These are phyloP conservation scores for Hystrix brachyura DNA, from an alignment of 2,113 vertebrate species.

Conservation along the genomic window DNA sequence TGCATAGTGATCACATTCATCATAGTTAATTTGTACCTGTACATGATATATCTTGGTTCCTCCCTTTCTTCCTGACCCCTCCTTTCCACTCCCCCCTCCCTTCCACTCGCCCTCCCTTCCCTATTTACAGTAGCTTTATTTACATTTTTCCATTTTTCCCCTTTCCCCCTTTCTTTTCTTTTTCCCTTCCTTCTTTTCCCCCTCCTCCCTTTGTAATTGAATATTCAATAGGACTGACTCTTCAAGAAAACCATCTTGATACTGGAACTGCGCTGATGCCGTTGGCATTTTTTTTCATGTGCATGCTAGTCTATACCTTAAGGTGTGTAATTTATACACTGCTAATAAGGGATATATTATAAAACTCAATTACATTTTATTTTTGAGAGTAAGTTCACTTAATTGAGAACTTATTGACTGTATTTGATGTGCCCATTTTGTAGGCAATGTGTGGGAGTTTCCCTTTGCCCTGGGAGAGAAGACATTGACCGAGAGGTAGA, in stretches of 20 bases:
- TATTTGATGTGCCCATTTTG: background rate
- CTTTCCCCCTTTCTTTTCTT: no score
- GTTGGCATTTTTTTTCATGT: background rate
- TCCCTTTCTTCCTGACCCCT: no score
- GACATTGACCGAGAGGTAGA: slow-evolving; percentile 42
- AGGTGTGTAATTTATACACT: slow-evolving; percentile 24
- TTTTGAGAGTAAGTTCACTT: slow-evolving; percentile 33
- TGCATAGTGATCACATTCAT: no score
- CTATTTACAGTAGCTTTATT: no score
- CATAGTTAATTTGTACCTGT: no score
- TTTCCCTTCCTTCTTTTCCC: background rate
- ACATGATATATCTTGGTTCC: no score
- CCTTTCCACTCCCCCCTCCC: no score
- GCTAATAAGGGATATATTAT: background rate
- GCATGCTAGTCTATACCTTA: slow-evolving; percentile 17
- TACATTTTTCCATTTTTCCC: no score
- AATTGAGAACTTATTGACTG: slow-evolving; percentile 35
- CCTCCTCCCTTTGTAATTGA: background rate
- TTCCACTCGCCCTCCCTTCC: no score
- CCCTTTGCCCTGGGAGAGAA: slow-evolving; percentile 29
- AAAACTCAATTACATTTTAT: slow-evolving; percentile 55
- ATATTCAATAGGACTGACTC: slow-evolving; percentile 1
- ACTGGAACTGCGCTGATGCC: background rate
- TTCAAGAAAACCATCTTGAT: slow-evolving; percentile 26
- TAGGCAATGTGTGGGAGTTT: slow-evolving; percentile 53